Conservation (phyloP, 2,888 invertebrate species). For the Villa cingulata region DNA sequence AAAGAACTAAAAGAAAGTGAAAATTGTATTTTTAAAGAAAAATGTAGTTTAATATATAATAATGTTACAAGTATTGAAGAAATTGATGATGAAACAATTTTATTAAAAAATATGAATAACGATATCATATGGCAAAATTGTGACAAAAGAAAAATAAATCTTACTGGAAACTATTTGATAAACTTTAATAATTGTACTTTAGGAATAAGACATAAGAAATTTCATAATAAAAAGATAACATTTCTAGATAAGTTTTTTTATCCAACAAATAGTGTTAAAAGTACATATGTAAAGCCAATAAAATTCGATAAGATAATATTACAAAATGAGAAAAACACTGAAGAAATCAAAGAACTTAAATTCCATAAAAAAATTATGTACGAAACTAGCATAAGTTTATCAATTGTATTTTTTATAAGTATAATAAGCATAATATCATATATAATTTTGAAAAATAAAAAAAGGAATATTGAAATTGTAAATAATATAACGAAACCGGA, state of each 20-base stretch:
- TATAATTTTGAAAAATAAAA: no score
- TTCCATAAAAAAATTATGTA: not conserved
- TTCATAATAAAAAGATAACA: not conserved
- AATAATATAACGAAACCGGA: not conserved
- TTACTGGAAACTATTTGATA: slow-evolving; percentile 1
- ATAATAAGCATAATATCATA: not conserved
- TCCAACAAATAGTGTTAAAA: not conserved
- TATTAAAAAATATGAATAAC: slow-evolving; percentile 1
- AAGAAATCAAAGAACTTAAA: not conserved
- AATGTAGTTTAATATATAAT: slow-evolving; percentile 4
- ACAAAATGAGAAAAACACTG: not conserved
- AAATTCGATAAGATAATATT: not conserved
- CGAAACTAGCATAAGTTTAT: not conserved
- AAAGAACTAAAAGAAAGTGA: slow-evolving; percentile 2
- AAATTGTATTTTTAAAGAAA: slow-evolving; percentile 1
- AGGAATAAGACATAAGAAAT: not conserved
- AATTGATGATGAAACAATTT: slow-evolving; percentile 5
- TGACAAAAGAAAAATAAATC: not conserved
- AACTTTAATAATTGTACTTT: slow-evolving; percentile 2
- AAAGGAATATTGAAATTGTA: not conserved
- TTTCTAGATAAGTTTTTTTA: not conserved
- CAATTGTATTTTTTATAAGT: not conserved
- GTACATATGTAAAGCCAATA: not conserved
- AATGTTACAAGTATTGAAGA: slow-evolving; percentile 5
- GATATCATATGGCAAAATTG: slow-evolving; percentile 1